Base-by-base conservation (phyloP, 2,113 vertebrate species). In the Phoenicopterus ruber region DNA sequence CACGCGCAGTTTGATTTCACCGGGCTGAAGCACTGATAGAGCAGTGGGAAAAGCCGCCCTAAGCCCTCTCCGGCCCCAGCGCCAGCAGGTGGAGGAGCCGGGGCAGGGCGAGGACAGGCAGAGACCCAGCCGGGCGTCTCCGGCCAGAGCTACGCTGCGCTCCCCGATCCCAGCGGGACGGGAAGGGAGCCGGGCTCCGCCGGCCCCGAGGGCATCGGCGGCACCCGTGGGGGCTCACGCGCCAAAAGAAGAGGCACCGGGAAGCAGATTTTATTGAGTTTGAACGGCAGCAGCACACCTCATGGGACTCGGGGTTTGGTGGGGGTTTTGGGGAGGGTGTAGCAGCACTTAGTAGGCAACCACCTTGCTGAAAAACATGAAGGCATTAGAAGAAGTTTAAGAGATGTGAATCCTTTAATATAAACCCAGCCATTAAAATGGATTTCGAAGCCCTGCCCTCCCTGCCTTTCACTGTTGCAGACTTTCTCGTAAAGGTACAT, bases 11-110 rank as follows among this genome's bases (percentile, higher is more conserved):
- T 17, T 34, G 20, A 24, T 25, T 52, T 6, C 25, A 28, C 14
- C 0, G 11, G 57, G 44, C 47, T 5, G 29, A 31, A 34, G 85
- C 49, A 2, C 1, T 15, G 0, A 0, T 0, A 15, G 63, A 78
- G 40, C 77, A 29, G 29, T 0, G 29, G 62, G 69, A 34, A 5
- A 6, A 57, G 0, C 34, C 16, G 69, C 54, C 54, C 1, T 11
- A 7, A 49, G 25, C 66, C 42, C 28, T 9, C 31, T 13, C 66
- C 58, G 11, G 1, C 32, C 36, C 38, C 46, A 5, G 7, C 0
- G 2, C 19, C 69, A 16, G 73, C 0, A 0, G 4, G 11, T 1
- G 6, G 36, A 80, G 42, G 13, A 11, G 34, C 54, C 2, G 34
- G 55, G 31, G 67, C 70, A 54, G 21, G 31, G 62, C 0, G 3